Evolutionary conservation across 1,140 invertebrate species (phyloP), one percentile per base, ranked within the genome.

Genomic region (Drosophila parvula): DNA sequence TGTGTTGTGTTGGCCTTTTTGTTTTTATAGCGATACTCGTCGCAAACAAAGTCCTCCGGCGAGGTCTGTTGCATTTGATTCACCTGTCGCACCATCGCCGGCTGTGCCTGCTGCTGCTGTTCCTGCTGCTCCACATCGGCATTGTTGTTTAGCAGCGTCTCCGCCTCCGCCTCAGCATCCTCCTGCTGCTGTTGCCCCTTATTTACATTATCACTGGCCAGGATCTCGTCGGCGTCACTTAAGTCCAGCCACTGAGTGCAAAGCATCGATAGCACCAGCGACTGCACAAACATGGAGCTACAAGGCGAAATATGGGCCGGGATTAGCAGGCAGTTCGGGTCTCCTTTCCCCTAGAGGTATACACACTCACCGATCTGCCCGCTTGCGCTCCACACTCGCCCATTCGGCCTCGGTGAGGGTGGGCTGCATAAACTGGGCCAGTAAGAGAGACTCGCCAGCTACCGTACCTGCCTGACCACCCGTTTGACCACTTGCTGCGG

Each of bases 141-240:
- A 79, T 90, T 90, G 64, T 91, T 91, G 43, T 91, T 91, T 8
- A 91, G 79, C 78, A 91, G 67, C 28, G 90, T 85, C 62, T 91
- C 82, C 71, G 83, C 75, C 70, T 91, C 82, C 62, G 83, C 75
- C 53, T 85, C 74, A 47, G 73, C 77, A 30, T 90, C 65, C 7
- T 70, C 40, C 34, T 70, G 67, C 67, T 81, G 76, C 41, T 78
- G 61, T 59, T 80, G 89, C 75, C 90, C 91, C 65, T 81, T 92
- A 92, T 92, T 92, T 92, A 92, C 90, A 92, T 85, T 92, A 92
- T 92, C 91, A 92, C 91, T 92, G 60, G 68, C 79, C 62, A 80
- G 59, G 45, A 64, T 84, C 11, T 74, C 74, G 41, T 74, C 71
- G 45, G 71, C 41, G 34, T 61, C 68, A 70, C 81, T 86, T 58